Conservation (phyloP, 2,888 invertebrate species). For the Lampropteryx suffumata region DNA sequence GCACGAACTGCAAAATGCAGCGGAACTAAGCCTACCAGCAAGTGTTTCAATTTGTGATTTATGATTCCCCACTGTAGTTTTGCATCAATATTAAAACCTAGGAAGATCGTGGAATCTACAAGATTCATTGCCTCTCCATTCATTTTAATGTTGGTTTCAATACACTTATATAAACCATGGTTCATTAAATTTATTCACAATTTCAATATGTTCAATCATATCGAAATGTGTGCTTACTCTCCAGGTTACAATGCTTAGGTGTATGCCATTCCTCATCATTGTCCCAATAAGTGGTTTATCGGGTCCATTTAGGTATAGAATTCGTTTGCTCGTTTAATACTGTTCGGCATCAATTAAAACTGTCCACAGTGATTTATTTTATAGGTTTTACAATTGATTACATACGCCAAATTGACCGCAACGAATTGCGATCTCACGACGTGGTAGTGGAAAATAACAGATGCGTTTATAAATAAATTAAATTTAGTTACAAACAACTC, state of each 20-base stretch:
- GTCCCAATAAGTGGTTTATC: neutral
- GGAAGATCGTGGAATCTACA: too few relatives aligned
- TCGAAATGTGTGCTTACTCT: too few relatives aligned
- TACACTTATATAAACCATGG: too few relatives aligned
- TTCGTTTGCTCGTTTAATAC: conserved; percentile 61
- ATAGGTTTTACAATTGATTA: conserved; percentile 81
- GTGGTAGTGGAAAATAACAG: conserved; percentile 52
- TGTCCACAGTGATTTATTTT: conserved; percentile 81
- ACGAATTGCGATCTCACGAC: conserved; percentile 68
- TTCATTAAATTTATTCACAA: too few relatives aligned
- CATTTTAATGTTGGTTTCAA: too few relatives aligned
- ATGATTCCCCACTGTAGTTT: too few relatives aligned
- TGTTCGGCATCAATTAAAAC: conserved; percentile 79
- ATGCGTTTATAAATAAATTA: neutral
- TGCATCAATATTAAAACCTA: too few relatives aligned
- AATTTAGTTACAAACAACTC: neutral
- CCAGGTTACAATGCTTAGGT: neutral
- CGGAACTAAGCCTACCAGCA: too few relatives aligned
- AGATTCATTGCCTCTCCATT: too few relatives aligned
- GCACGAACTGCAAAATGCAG: too few relatives aligned
- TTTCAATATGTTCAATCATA: too few relatives aligned
- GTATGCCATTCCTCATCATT: neutral
- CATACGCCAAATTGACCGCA: conserved; percentile 81
- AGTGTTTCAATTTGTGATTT: too few relatives aligned
- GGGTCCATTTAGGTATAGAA: conserved; percentile 22